These are phyloP conservation scores for Psammodynastes pulverulentus DNA, from an alignment of 2,113 vertebrate genomes.

Conservation along the genomic window DNA sequence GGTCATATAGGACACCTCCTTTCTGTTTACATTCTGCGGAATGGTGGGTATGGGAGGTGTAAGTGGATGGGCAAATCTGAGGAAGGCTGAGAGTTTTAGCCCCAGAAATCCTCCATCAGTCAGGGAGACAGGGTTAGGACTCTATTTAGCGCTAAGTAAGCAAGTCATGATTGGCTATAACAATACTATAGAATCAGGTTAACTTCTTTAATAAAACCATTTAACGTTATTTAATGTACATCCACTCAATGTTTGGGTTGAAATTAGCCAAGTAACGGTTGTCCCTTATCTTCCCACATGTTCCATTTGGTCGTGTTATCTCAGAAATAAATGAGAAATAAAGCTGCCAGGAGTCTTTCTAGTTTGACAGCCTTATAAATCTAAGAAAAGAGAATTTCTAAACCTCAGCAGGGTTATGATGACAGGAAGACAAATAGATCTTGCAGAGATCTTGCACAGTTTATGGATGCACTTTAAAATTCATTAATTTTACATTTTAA, in stretches of 20 bases:
- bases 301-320: background rate
- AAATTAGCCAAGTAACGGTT: background rate
- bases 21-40: background rate
- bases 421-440: background rate
- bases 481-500: background rate
- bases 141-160: background rate
- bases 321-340: background rate
- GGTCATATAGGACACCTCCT: background rate
- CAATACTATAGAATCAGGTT: background rate
- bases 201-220: background rate
- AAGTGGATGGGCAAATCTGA: background rate
- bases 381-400: background rate
- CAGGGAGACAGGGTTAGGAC: background rate
- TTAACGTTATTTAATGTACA: background rate
- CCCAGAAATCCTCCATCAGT: background rate
- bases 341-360: background rate
- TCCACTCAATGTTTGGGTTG: background rate
- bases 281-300: background rate
- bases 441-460: background rate
- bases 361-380: background rate
- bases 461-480: background rate
- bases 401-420: background rate
- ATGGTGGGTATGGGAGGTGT: background rate
- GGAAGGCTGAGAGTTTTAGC: background rate
- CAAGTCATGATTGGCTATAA: background rate